Base-by-base conservation (phyloP, 2,888 invertebrate genomes). In the Branchellion lobata region DNA sequence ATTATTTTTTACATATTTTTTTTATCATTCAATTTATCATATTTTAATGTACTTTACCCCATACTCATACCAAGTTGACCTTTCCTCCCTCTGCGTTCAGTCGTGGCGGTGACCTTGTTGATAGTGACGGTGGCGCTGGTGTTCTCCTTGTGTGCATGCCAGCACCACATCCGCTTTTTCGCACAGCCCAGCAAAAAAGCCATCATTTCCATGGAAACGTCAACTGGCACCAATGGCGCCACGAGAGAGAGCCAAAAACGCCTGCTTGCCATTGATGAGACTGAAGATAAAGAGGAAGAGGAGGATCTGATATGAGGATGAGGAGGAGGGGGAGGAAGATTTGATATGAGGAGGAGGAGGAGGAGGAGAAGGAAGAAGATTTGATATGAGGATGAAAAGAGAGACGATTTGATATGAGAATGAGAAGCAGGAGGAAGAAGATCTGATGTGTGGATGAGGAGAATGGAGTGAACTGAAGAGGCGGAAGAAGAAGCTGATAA, bases 221-320 rank as follows among this genome's bases (percentile, higher is more conserved):
- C 24, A 24, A 24, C 1, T 73, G n/a, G n/a, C 40, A 40, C 40
- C 14, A 14, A 40, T 40, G 40, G 40, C 40, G n/a, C 57, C 2
- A 2, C 33, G 36, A 24, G 11, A 31, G 65, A 77, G 8, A 57
- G 77, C 24, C 61, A 36, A 34, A 77, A 77, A 65, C 65, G 27
- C 21, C 53, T 77, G 65, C 34, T 77, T 21, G 61, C 33, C 0
- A 40, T 53, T 47, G 73, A 78, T 47, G 73, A 78, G 21, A 61
- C 68, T 69, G 79, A 79, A 36, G 79, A 79, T 24, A 69, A 80
- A n/a, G 69, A 80, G 29, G 61, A 76, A n/a, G 72, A 72, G 0
- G 33, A 5, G 5, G 69, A 69, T 24, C 29, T 34, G 65, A 27
- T 65, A 24, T 65, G 24, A 65, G n/a, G 11, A 14, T 24, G 65